Percentiles rank a stretch among this genome's conserved stretches.
These are phyloP conservation scores for Dicrurus megarhynchus DNA, from an alignment of 2,113 vertebrate species.

Conservation along the genomic window DNA sequence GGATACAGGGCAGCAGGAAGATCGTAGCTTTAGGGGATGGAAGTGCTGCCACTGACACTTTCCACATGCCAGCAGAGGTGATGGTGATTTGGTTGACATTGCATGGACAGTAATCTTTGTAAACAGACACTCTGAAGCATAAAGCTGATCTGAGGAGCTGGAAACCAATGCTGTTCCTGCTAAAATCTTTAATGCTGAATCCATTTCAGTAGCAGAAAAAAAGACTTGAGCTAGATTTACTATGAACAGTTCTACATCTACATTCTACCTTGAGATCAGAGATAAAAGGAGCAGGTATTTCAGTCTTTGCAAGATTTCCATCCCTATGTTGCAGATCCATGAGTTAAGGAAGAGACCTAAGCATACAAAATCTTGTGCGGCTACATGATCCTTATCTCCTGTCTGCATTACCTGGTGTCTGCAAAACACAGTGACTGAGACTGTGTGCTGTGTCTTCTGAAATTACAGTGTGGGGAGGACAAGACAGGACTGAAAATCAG, in stretches of 20 bases:
- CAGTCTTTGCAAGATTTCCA: not conserved
- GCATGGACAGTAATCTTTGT: not conserved
- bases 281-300: not conserved
- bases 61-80: not conserved
- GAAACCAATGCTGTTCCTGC: not conserved
- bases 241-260: not conserved
- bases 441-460: not conserved
- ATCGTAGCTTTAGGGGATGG: not conserved
- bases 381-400: not conserved
- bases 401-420: not conserved
- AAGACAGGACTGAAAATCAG: not conserved
- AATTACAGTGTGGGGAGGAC: not conserved
- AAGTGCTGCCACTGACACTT: not conserved
- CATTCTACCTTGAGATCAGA: not conserved
- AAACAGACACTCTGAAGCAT: not conserved
- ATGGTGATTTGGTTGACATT: not conserved
- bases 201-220: not conserved
- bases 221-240: not conserved
- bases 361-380: not conserved
- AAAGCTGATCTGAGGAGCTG: not conserved
- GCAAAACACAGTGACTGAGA: not conserved
- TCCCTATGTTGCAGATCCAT: not conserved
- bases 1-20: not conserved
- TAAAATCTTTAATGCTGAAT: not conserved
- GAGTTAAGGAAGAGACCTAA: not conserved